Evolutionary conservation across 2,797 vertebrate genomes (phyloP), one percentile per base, ranked within the genome.

Genomic region (Podargus strigoides): DNA sequence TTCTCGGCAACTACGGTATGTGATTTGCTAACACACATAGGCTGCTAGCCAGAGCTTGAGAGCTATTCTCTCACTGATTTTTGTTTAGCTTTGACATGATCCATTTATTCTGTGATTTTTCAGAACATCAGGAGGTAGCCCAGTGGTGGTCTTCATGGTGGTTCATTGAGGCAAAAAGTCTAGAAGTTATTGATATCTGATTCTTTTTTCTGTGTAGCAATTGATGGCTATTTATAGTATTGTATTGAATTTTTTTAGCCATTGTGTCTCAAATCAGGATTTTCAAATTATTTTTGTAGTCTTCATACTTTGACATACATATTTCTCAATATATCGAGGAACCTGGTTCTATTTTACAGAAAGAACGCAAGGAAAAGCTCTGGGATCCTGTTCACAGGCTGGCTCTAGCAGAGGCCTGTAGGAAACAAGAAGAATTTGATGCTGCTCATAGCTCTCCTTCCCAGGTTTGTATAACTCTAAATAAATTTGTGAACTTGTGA

Each of bases 341-440:
- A 21, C 15, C 1, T 50, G 13, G 6, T 34, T 94, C 76, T 94
- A 6, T 95, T 56, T 92, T 96, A 47, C 97, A 99, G 99, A 99
- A 99, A 97, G 99, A 99, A 93, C 98, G 99, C 49, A 99, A 99
- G 96, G 99, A 99, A 94, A 99, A 99, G 94, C 98, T 98, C 64
- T 99, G 99, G 99, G 99, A 99, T 96, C 99, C 99, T 13, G 91
- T 98, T 82, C 99, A 99, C 94, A 98, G 99, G 96, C 97, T 98
- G 50, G 98, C 98, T 32, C 97, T 99, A 20, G 99, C 99, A 62
- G 99, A 99, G 73, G 99, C 98, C 56, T 99, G 98, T 93, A 98
- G 98, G 88, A 99, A 98, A 80, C 97, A 98, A 16, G 99, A 99
- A 85, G 99, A 99, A 94, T 99, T 99, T 93, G 99, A 99, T 84